Evolutionary conservation across 2,888 invertebrate genomes (phyloP).

Genomic region (Andrena praecox): DNA sequence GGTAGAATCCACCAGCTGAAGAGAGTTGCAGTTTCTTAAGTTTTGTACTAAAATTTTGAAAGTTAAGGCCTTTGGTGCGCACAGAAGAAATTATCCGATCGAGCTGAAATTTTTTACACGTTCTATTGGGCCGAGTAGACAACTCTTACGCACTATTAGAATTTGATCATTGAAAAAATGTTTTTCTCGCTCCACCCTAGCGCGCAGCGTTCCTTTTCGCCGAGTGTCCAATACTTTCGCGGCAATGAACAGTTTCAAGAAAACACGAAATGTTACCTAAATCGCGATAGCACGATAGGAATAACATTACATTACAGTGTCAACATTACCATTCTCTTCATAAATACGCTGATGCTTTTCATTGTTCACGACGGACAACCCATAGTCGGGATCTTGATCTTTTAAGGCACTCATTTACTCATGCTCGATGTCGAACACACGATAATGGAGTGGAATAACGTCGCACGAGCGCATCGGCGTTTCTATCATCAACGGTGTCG

Average conservation of each 20-base stretch:
- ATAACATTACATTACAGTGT: neutral
- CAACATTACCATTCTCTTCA: conserved; percentile 78
- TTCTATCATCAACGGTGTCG: neutral
- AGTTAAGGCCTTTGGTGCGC: too few relatives aligned
- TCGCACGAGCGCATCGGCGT: neutral
- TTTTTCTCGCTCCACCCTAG: too few relatives aligned
- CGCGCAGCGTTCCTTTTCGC: too few relatives aligned
- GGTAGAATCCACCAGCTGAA: too few relatives aligned
- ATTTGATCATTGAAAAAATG: too few relatives aligned
- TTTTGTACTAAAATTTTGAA: too few relatives aligned
- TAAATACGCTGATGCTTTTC: conserved; percentile 77
- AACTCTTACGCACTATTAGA: too few relatives aligned
- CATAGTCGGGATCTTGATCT: conserved; percentile 83
- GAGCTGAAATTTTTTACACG: too few relatives aligned
- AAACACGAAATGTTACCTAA: neutral
- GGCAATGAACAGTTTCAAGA: neutral
- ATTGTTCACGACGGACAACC: conserved; percentile 72
- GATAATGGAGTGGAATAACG: neutral
- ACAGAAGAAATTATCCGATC: too few relatives aligned
- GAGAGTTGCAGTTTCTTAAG: too few relatives aligned
- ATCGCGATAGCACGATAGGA: neutral
- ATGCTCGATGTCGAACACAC: conserved; percentile 30
- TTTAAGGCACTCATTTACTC: conserved; percentile 73
- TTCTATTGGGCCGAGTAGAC: too few relatives aligned
- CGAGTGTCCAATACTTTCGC: too few relatives aligned